Evolutionary conservation across 1,140 invertebrate species (phyloP).

Genomic region (Drosophila simulans): DNA sequence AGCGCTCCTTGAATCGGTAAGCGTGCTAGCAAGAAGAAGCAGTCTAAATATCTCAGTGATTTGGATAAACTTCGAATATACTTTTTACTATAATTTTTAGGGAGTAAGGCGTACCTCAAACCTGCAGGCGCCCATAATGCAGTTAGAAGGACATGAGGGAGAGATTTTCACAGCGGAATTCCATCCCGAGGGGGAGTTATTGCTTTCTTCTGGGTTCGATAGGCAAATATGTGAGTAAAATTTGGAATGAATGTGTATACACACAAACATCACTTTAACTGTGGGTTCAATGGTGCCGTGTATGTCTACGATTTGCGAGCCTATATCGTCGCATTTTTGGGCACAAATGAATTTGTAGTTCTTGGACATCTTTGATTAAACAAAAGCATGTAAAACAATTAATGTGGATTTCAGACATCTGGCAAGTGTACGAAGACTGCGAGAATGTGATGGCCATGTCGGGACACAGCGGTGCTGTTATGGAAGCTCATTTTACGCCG

Average conservation of each 20-base stretch:
- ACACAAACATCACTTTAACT: too few relatives aligned
- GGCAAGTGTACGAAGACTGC: conserved; percentile 99
- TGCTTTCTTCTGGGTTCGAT: conserved; percentile 98
- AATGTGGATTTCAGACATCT: conserved; percentile 90
- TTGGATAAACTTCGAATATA: background rate
- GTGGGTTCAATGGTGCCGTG: background rate
- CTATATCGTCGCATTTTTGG: background rate
- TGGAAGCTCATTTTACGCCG: conserved; percentile 98
- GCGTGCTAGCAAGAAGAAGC: conserved; percentile 39
- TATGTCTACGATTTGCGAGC: background rate
- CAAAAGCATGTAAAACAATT: background rate
- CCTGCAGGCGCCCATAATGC: conserved; percentile 97
- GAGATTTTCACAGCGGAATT: conserved; percentile 98
- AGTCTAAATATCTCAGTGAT: background rate
- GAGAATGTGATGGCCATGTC: conserved; percentile 97
- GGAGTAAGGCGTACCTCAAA: conserved; percentile 93
- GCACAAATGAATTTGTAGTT: too few relatives aligned
- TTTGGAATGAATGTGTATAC: too few relatives aligned
- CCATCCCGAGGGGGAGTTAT: conserved; percentile 97
- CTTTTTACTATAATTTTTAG: conserved; percentile 29
- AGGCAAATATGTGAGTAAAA: conserved; percentile 95
- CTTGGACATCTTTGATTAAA: background rate
- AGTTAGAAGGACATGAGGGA: conserved; percentile 97
- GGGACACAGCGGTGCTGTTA: conserved; percentile 98
- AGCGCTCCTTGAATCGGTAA: conserved; percentile 80